These are phyloP conservation scores for Accipiter virgatus DNA, from an alignment of 2,113 vertebrate species.

Conservation along the genomic window DNA sequence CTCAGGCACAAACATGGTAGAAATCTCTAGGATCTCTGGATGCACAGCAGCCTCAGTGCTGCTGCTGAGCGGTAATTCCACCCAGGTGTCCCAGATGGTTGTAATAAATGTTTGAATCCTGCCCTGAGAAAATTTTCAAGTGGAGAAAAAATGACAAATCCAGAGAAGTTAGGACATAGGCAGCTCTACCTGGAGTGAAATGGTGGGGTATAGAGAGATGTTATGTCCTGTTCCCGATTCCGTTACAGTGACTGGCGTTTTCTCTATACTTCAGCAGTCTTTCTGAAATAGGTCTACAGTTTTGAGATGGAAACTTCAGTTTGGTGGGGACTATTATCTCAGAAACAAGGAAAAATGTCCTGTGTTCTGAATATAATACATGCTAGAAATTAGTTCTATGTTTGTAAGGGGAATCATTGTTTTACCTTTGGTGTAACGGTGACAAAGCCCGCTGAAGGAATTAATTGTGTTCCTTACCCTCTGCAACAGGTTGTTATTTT, in stretches of 20 bases:
- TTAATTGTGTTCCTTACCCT: neutral
- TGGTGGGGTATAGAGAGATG: neutral
- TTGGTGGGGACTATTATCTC: neutral
- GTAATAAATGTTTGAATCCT: slow-evolving; percentile 16
- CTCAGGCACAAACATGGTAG: neutral
- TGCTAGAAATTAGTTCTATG: neutral
- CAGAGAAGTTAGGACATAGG: neutral
- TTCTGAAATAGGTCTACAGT: neutral
- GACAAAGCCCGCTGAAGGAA: neutral
- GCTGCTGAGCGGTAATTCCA: slow-evolving; percentile 50
- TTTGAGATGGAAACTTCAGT: neutral
- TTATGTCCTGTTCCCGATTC: neutral
- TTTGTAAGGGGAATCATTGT: neutral
- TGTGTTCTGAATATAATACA: neutral
- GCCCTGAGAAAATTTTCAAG: slow-evolving; percentile 10
- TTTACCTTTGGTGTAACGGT: neutral
- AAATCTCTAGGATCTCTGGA: slow-evolving; percentile 46
- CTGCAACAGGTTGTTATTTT: neutral
- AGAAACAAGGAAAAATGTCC: neutral
- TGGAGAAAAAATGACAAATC: neutral
- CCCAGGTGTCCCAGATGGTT: slow-evolving; percentile 56
- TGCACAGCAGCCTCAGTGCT: slow-evolving; percentile 3
- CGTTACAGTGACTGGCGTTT: neutral
- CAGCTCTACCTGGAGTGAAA: neutral
- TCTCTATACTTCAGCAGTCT: neutral